Evolutionary conservation across 1,140 invertebrate genomes (phyloP).

Genomic region (Ips nitidus): DNA sequence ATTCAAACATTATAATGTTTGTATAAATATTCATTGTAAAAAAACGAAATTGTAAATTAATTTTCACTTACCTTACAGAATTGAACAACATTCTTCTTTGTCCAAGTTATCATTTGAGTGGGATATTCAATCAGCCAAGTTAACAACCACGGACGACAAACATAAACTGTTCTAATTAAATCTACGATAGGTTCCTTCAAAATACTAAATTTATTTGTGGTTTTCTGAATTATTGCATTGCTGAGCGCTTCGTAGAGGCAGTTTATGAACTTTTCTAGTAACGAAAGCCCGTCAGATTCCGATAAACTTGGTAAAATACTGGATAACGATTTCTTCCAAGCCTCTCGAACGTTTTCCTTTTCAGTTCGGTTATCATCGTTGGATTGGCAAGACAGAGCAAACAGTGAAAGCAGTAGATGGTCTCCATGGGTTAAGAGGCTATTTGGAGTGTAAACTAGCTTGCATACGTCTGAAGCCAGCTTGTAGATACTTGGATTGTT

Average conservation of each 20-base stretch:
- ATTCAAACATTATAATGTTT: background rate
- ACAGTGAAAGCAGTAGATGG: slow-evolving; percentile 54
- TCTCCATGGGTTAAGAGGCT: slow-evolving; percentile 44
- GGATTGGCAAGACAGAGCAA: slow-evolving; percentile 43
- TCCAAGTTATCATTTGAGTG: background rate
- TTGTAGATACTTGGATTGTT: slow-evolving; percentile 50
- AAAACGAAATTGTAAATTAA: background rate
- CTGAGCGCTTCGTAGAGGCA: too few relatives aligned
- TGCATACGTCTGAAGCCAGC: slow-evolving; percentile 56
- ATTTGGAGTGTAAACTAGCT: slow-evolving; percentile 52
- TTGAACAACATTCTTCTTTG: background rate
- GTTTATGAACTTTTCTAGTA: background rate
- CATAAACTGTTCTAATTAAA: slow-evolving; percentile 44
- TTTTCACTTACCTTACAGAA: slow-evolving; percentile 3
- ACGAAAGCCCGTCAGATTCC: background rate
- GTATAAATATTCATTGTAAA: background rate
- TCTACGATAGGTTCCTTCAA: background rate
- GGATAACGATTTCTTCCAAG: background rate
- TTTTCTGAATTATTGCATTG: too few relatives aligned
- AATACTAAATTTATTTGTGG: too few relatives aligned
- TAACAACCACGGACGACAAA: slow-evolving; percentile 31
- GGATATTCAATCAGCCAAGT: background rate
- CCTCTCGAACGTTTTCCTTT: background rate
- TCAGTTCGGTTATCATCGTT: background rate
- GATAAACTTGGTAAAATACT: background rate